Conservation (phyloP, 2,888 invertebrate species). For the Formica aserva region DNA sequence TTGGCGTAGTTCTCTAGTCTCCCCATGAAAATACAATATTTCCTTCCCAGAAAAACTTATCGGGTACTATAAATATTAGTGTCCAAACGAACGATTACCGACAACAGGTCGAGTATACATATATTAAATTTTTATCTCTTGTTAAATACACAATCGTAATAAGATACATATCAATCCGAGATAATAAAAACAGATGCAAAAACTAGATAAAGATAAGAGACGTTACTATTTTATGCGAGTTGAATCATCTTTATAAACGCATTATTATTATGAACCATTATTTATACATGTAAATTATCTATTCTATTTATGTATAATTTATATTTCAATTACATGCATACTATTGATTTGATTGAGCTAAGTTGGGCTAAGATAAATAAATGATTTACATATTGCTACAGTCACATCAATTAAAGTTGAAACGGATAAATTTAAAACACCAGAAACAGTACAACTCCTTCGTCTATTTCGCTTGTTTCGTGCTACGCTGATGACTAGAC, state of each 20-base stretch:
- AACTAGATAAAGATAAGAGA: not conserved
- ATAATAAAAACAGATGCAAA: not conserved
- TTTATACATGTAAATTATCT: not conserved
- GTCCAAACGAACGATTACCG: not conserved
- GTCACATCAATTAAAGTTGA: conserved; percentile 3
- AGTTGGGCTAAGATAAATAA: not conserved
- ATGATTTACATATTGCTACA: not conserved
- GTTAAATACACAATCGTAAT: not conserved
- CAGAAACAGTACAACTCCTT: not conserved
- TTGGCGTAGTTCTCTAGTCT: conserved; percentile 48
- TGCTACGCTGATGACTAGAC: conserved; percentile 56
- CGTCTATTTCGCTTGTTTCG: not conserved
- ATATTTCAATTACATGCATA: not conserved
- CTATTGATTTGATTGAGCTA: not conserved
- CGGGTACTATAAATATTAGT: not conserved
- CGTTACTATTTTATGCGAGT: not conserved
- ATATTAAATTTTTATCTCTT: not conserved
- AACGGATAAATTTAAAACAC: not conserved
- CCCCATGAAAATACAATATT: not conserved
- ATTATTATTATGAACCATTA: not conserved
- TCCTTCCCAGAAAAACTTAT: not conserved
- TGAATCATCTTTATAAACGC: not conserved
- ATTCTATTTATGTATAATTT: not conserved
- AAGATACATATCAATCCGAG: not conserved
- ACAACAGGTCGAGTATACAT: not conserved